These are phyloP conservation scores for Sipunculus nudus DNA, from an alignment of 2,888 invertebrate genomes.

Conservation along the genomic window DNA sequence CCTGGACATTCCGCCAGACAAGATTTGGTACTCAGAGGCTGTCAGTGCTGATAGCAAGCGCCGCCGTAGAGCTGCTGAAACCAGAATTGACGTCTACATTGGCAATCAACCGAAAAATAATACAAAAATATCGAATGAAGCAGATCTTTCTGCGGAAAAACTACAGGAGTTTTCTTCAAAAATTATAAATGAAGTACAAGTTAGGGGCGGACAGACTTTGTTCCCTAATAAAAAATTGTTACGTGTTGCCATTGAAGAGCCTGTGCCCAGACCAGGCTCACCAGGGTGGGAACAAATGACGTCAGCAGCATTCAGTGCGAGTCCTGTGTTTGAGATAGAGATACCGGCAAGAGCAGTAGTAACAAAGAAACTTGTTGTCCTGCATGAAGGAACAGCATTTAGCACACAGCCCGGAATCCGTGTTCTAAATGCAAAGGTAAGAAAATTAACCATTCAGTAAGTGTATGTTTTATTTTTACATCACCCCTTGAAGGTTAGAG, in stretches of 20 bases:
- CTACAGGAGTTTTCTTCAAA: no score
- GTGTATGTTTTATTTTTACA: no score
- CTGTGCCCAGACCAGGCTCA: background rate
- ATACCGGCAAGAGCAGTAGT: background rate
- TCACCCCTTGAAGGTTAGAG: no score
- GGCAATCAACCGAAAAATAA: background rate
- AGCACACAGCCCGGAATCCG: background rate
- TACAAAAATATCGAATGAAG: background rate
- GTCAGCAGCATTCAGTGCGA: background rate
- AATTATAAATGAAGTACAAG: no score
- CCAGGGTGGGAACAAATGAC: background rate
- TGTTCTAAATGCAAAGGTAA: background rate
- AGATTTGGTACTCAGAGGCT: slow-evolving; percentile 50
- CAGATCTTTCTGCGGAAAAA: background rate
- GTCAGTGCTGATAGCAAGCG: slow-evolving; percentile 36
- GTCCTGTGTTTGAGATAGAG: background rate
- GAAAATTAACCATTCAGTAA: no score
- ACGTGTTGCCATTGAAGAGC: slow-evolving; percentile 1
- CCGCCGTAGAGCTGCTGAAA: background rate
- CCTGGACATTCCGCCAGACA: slow-evolving; percentile 47
- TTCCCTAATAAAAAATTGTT: slow-evolving; percentile 1
- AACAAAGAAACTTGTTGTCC: background rate
- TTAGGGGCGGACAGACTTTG: background rate
- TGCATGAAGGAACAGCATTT: background rate
- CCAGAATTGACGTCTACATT: background rate